Base-by-base conservation (phyloP, 92 coral and sea anemone genomes). In the Umimayanthus kanabou region DNA sequence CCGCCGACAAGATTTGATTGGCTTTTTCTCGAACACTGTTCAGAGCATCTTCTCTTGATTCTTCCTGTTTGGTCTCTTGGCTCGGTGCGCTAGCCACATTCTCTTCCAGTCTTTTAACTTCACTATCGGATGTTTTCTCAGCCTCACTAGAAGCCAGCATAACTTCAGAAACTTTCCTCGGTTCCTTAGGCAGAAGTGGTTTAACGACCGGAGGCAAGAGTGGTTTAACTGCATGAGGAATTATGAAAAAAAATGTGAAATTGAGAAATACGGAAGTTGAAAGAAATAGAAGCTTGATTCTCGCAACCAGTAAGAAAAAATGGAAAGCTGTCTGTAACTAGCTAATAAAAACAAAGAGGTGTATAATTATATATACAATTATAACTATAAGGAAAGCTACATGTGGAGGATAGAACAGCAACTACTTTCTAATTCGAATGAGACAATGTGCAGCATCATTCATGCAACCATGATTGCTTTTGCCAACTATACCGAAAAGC, bases 11-110 rank as follows among this genome's bases (percentile, higher is more conserved):
- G 43, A 84, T 65, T 9, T 75, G 30, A 49, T 79, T 79, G 6
- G 84, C 94, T 64, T 61, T 71, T 9, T 87, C 81, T 76, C 82
- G 77, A 25, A 90, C 66, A 8, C 89, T 82, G 23, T 39, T 88
- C 75, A 43, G 25, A 15, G 55, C 91, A 33, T 75, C 77, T 26
- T 90, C 89, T 50, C 67, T 73, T 13, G 83, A 50, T 20, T 88
- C 76, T 22, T 45, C 74, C 11, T 18, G 45, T 83, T 93, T 71
- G 45, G 6, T 37, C 64, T 85, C 74, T 20, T 77, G 20, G 61
- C 28, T 49, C 37, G 28, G 37, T 28, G 16, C 76, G 53, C 9
- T 75, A 4, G n/a, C 79, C 25, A 5, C 79, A 75, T 22, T 79
- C 75, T 88, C 78, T 80, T 88, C 87, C 37, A 39, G 49, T 30